Conservation (phyloP, 1,140 invertebrate species). For the Drosophila cardini region DNA sequence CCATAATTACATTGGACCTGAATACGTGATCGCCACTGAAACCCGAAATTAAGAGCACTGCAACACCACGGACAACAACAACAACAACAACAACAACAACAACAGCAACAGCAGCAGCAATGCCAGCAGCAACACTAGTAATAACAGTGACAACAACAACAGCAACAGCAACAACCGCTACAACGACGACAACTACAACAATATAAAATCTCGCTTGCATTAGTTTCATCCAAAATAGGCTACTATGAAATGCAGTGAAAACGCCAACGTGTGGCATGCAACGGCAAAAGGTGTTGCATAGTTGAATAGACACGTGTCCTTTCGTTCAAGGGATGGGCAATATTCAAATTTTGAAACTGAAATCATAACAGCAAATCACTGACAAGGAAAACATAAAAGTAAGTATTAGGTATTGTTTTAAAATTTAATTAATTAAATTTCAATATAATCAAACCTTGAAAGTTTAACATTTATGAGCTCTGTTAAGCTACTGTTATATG, state of each 20-base stretch:
- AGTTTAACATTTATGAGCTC: too few relatives aligned
- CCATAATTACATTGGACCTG: conserved; percentile 73
- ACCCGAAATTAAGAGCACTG: conserved; percentile 78
- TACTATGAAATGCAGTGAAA: conserved; percentile 33
- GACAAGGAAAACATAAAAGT: not conserved
- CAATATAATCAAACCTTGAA: too few relatives aligned
- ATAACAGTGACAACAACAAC: conserved; percentile 27
- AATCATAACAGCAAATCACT: not conserved
- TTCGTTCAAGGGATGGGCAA: conserved; percentile 9
- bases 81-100: conserved; percentile 23
- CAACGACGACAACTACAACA: not conserved
- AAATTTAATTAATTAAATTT: too few relatives aligned
- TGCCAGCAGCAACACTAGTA: not conserved
- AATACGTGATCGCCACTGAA: conserved; percentile 73
- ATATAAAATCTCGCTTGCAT: conserved; percentile 42
- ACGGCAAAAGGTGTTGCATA: conserved; percentile 62
- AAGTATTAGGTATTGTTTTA: too few relatives aligned
- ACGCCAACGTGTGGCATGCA: conserved; percentile 12
- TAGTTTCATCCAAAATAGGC: conserved; percentile 63
- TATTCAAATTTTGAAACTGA: not conserved
- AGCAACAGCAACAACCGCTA: conserved; percentile 13
- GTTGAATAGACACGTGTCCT: conserved; percentile 42
- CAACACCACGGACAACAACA: conserved; percentile 22
- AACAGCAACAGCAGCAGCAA: conserved; percentile 17
- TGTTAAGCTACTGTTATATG: too few relatives aligned